Base-by-base conservation (phyloP, 2,797 vertebrate genomes). In the Smutsia temminckii region DNA sequence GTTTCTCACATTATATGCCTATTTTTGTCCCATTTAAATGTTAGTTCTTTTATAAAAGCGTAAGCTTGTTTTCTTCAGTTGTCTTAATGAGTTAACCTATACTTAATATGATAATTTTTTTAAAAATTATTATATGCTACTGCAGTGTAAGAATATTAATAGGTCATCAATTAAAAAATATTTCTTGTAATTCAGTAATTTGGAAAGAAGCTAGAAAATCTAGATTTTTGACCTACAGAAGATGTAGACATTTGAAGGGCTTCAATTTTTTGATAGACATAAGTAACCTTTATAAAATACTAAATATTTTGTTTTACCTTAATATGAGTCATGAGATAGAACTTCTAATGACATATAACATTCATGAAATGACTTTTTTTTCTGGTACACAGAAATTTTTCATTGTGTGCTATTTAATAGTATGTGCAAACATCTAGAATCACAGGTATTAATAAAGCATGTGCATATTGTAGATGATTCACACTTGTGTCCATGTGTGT, bases 21-120 rank as follows among this genome's bases (percentile, higher is more conserved):
- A 13, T 74, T 87, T 89, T 93, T 94, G 40, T 40, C 27, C 93
- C 51, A 40, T 51, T 75, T 79, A 63, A 69, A 81, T 89, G 84
- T 93, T 81, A 83, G 75, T 69, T 7, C 12, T 29, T 46, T 91
- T 89, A 17, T 53, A n/a, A 85, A 95, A 23, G 12, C n/a, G 3
- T 88, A 51, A 55, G 51, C 46, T 10, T 85, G 51, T 68, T 81
- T 89, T 95, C 40, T 87, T 72, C 8, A 46, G 0, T 75, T 42
- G 21, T 93, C 21, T 63, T 88, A 68, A 40, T 83, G 3, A 68
- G 18, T 95, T 64, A 74, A 87, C 49, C 46, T 74, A 11, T 86
- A 71, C 55, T 93, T 96, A 64, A 10, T 46, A 40, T 42, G 25
- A 27, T 80, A n/a, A 34, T 40, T 85, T 88, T 34, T 0, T 57